Base-by-base conservation (phyloP, 1,140 invertebrate species). In the Wiebesia pumilae region DNA sequence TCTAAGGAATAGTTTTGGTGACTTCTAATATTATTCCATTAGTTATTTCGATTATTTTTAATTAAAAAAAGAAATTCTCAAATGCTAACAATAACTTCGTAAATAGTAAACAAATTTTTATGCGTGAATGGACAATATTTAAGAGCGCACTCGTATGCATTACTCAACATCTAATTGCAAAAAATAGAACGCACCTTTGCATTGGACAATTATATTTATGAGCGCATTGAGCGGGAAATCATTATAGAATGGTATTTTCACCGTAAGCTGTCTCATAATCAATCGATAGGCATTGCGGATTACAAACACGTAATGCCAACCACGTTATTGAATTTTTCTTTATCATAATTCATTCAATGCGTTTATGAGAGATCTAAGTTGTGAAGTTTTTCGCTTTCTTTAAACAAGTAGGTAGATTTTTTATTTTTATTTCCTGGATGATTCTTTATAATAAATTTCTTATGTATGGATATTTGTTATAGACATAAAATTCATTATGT, bases 281-380 rank as follows among this genome's bases (percentile, higher is more conserved):
- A 75, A 83, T 83, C 81, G 81, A 83, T 83, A 65, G 65, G 54
- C 58, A 58, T 58, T n/a, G 30, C 79, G 21, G 54, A 12, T 73
- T 73, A 19, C 35, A 73, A 69, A 73, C 19, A 73, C 69, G 19
- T 73, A 35, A 21, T 35, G 35, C 21, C 67, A 71, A 33, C 16
- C 69, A 40, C n/a, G 30, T 65, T 65, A 65, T 65, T 65, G 62
- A 65, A 27, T 35, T 69, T 35, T 69, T 12, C 51, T 54, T 3
- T 62, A 35, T 54, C 19, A 81, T 81, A 24, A 81, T 81, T 81
- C 43, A 81, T 81, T 81, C 80, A 81, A 33, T 14, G 30, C 67
- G 30, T 35, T 35, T 7, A 14, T 69, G 12, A 14, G 14, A 35
- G 30, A 16, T n/a, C 27, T n/a, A 69, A 33, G 67, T 16, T 27